These are phyloP conservation scores for Agrotis ipsilon DNA, from an alignment of 2,888 invertebrate species.

Conservation along the genomic window DNA sequence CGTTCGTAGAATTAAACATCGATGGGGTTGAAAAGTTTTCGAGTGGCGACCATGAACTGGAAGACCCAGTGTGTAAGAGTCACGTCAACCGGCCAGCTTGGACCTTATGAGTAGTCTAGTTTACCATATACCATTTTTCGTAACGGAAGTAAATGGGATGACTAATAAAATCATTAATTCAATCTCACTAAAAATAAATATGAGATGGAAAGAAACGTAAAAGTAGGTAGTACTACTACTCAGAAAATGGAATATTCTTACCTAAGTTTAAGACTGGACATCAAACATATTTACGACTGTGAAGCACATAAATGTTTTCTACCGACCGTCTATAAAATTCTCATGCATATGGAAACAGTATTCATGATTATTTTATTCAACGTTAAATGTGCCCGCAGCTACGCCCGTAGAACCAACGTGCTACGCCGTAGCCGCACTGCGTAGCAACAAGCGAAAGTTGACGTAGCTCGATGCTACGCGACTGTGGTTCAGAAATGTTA, in stretches of 20 bases:
- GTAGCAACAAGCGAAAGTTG: neutral
- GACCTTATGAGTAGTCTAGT: no score
- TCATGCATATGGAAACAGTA: slow-evolving; percentile 18
- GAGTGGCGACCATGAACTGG: no score
- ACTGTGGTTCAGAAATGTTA: neutral
- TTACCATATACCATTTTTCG: no score
- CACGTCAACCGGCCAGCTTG: no score
- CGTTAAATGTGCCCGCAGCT: neutral
- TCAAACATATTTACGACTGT: slow-evolving; percentile 35
- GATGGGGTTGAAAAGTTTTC: no score
- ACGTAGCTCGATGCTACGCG: neutral
- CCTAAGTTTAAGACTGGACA: slow-evolving; percentile 1
- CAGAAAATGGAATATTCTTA: slow-evolving; percentile 11
- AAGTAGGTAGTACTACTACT: neutral
- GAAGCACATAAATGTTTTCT: slow-evolving; percentile 20
- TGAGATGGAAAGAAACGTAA: neutral
- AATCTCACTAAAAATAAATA: neutral
- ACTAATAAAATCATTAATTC: neutral
- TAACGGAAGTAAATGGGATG: neutral
- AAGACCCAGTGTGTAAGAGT: no score
- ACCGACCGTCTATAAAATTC: slow-evolving; percentile 16
- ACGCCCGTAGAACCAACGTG: neutral
- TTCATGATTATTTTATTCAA: slow-evolving; percentile 19
- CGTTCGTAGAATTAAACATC: no score
- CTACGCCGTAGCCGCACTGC: slow-evolving; percentile 18